These are phyloP conservation scores for Pelagia noctiluca DNA, from an alignment of 30 jellyfish, hydroid and myxozoan species.

Conservation along the genomic window DNA sequence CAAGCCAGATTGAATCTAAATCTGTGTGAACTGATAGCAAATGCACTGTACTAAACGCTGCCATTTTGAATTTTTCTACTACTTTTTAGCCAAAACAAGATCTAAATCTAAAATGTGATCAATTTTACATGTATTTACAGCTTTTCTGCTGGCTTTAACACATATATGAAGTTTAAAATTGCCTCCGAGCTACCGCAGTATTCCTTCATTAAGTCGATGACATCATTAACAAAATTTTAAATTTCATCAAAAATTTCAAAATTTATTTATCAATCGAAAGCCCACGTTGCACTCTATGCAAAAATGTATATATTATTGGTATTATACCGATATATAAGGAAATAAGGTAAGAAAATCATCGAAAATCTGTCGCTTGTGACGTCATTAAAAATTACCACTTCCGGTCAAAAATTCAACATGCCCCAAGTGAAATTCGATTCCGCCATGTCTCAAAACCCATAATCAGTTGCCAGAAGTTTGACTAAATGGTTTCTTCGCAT, in stretches of 20 bases:
- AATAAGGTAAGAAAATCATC: constrained; percentile 8
- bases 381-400: constrained; percentile 36
- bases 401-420: constrained; percentile 48
- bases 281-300: constrained; percentile 6
- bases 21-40: too few relatives aligned
- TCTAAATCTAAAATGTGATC: too few relatives aligned
- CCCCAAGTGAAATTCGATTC: constrained; percentile 36
- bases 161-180: too few relatives aligned
- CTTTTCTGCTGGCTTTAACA: too few relatives aligned
- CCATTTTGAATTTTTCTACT: too few relatives aligned
- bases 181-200: not conserved
- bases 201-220: not conserved
- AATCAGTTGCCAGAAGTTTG: constrained; percentile 38
- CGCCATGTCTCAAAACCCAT: constrained; percentile 44
- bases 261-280: constrained; percentile 7
- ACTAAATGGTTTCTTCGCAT: constrained; percentile 32
- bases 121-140: constrained; percentile 1
- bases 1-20: too few relatives aligned
- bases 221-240: not conserved
- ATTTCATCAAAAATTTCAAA: not conserved
- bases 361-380: constrained; percentile 31
- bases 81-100: too few relatives aligned
- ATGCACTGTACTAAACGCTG: too few relatives aligned
- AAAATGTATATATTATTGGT: not conserved
- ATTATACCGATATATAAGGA: not conserved